Base-by-base conservation (phyloP, 2,888 invertebrate genomes). In the Dendrolimus houi region DNA sequence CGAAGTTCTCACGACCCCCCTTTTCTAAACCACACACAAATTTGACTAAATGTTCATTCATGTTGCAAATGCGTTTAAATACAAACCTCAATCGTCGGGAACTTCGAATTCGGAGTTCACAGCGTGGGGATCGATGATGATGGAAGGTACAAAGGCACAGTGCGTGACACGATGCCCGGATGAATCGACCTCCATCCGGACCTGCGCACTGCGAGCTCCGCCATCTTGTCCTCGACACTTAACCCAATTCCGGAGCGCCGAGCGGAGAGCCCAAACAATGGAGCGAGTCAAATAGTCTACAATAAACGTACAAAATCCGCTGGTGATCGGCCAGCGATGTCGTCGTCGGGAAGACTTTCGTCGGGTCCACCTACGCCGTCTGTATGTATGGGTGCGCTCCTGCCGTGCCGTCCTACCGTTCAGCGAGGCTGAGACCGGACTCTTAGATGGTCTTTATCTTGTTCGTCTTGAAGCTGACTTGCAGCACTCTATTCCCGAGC, bases 401-500 rank as follows among this genome's bases (percentile, higher is more conserved):
- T 87, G 86, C 83, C 70, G 87, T 89, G 88, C 89, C 89, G 90
- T 87, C 88, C 90, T 89, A 87, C 79, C 85, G 83, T 77, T 81
- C 80, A 72, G 84, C 83, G 75, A 78, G 84, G 85, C 82, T 81
- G 79, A 69, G 74, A 71, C 74, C 74, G 68, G 71, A 81, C 80
- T 75, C 87, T 92, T 93, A 93, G 92, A 93, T 93, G 79, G 93
- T 92, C 92, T 94, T 94, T 89, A 94, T 94, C 91, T 94, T 95
- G 91, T 94, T 95, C 79, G 95, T 96, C 93, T 97, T 97, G 93
- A 97, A 97, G 87, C 96, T 96, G 83, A 97, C 97, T 92, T 97
- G 97, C 75, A 97, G 93, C 72, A 97, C 96, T 70, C 97, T 93
- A 91, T 96, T 96, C 76, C 96, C 96, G 75, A 97, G 93, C 72